Base-by-base conservation (phyloP, 2,113 vertebrate genomes). In the Cathartes aura region DNA sequence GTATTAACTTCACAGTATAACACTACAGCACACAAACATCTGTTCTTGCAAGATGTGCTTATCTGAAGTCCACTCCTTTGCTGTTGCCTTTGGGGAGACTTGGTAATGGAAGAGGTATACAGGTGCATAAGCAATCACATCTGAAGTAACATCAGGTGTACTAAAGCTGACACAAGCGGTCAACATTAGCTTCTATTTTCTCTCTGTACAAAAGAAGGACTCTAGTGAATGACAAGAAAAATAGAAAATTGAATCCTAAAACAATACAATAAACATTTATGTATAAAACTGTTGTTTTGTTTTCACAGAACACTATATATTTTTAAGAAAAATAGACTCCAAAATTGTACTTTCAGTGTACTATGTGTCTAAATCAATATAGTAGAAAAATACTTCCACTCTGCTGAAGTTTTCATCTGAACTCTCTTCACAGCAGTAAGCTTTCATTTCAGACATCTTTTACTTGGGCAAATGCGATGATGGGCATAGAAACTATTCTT, bases 1-100 rank as follows among this genome's bases (percentile, higher is more conserved):
- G 40, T 52, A 90, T 96, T 90, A 90, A 80, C 76, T 92, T 90
- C 86, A 78, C 32, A 76, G 62, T 40, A 30, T 73, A 93, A 84
- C 64, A 47, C 48, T 45, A 38, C 12, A 80, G 81, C 43, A 86
- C 40, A 56, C 10, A 82, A 97, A 90, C 78, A 94, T 66, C 84
- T 96, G 72, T 76, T 97, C 64, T 53, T 84, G 53, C 20, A 83
- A 91, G 59, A 97, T 79, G 72, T 45, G 55, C 58, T 93, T 73
- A 91, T 95, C 83, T 94, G 71, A 95, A 96, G 73, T 43, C 80
- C 12, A 4, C 36, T 93, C 20, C 58, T 73, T 81, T 85, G 27
- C 75, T 72, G 21, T 14, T 76, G n/a, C 20, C 82, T 87, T 92
- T 86, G 50, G 29, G 55, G 43, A 73, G 34, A 8, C 42, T 79